Conservation (phyloP, 2,888 invertebrate species). For the Periphyllus acericola region DNA sequence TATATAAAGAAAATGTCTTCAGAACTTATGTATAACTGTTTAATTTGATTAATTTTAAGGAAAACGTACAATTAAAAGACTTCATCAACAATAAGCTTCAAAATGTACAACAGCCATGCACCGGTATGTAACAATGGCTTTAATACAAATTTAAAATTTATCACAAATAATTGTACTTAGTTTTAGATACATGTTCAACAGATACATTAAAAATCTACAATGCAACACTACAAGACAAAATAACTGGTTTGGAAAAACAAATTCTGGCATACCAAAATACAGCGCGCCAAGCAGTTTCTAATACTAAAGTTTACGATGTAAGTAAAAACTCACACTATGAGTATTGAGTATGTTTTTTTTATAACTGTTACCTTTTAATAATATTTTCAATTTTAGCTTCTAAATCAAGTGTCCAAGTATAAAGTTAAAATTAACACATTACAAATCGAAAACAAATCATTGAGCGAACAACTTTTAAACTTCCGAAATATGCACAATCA, state of each 20-base stretch:
- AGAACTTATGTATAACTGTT: neutral
- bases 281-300: neutral
- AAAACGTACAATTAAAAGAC: neutral
- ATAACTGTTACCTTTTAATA: neutral
- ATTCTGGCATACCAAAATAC: neutral
- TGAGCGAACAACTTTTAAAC: slow-evolving; percentile 27
- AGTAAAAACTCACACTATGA: neutral
- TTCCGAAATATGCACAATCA: slow-evolving; percentile 19
- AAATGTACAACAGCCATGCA: neutral
- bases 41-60: neutral
- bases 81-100: neutral
- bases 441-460: neutral
- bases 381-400: neutral
- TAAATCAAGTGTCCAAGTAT: neutral
- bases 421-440: neutral
- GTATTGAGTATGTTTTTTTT: neutral
- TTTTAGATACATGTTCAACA: neutral
- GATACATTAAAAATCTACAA: neutral
- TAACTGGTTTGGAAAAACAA: slow-evolving; percentile 30
- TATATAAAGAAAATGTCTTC: neutral
- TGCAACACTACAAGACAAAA: slow-evolving; percentile 8
- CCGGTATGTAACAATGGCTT: neutral
- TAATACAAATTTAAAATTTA: neutral
- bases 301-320: neutral
- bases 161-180: neutral